phyloP scores from a whole-genome alignment of 2,113 vertebrate genomes.

The Fukomys damarensis region DNA sequence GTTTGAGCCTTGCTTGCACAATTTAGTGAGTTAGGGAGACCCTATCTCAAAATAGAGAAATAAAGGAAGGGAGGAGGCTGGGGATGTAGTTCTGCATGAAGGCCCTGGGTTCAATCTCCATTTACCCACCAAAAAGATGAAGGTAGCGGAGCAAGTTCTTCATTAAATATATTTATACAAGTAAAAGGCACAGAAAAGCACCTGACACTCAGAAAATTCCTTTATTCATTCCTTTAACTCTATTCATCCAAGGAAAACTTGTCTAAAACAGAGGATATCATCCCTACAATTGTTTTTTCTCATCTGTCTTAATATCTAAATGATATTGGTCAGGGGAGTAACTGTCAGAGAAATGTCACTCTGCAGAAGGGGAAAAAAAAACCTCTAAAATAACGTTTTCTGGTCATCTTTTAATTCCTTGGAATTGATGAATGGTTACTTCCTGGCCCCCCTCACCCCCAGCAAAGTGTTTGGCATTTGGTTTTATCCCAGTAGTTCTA shows the following conservation, averaged over 20 bases:
- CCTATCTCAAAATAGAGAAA: neutral
- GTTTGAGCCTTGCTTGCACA: neutral
- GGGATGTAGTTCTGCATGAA: neutral
- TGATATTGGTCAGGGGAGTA: neutral
- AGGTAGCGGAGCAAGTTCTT: neutral
- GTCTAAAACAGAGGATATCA: conserved; percentile 76
- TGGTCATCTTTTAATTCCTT: conserved; percentile 81
- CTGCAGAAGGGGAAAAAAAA: conserved; percentile 63
- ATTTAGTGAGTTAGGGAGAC: neutral
- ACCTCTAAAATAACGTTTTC: conserved; percentile 67
- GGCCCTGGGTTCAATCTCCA: neutral
- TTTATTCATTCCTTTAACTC: neutral
- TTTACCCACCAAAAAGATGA: neutral
- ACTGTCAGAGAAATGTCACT: conserved; percentile 71
- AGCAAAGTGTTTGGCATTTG: conserved; percentile 75
- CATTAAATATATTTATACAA: neutral
- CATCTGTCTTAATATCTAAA: conserved; percentile 64
- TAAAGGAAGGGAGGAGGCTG: no score
- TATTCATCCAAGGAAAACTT: conserved; percentile 67
- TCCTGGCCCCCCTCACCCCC: conserved; percentile 72
- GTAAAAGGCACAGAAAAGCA: neutral
- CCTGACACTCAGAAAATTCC: neutral
- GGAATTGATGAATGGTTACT: conserved; percentile 82
- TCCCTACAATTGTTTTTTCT: neutral
- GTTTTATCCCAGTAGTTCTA: conserved; percentile 78